These are phyloP conservation scores for Strix aluco DNA, from an alignment of 2,113 vertebrate genomes.

Conservation along the genomic window DNA sequence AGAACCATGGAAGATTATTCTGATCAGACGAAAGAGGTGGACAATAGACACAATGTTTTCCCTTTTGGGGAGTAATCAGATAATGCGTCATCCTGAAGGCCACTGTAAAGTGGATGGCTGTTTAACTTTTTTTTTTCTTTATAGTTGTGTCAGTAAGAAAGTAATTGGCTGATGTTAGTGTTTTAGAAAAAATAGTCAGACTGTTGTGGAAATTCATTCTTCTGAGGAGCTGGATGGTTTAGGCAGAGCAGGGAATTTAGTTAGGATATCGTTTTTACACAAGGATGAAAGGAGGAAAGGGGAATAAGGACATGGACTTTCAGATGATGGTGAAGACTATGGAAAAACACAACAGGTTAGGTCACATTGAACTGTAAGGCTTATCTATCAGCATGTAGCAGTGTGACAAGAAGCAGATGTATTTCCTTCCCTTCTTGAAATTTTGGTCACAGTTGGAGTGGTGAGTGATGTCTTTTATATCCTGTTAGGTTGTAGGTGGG, in stretches of 20 bases:
- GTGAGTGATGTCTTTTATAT: neutral
- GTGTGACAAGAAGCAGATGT: neutral
- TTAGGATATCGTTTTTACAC: neutral
- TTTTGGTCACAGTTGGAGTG: fast-evolving
- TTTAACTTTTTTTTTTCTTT: neutral
- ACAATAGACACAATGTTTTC: neutral
- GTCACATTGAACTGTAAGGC: neutral
- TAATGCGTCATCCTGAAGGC: fast-evolving
- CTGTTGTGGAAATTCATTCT: neutral
- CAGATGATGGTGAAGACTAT: neutral
- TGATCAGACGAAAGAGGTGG: neutral
- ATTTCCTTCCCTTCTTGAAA: neutral
- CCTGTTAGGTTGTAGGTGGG: fast-evolving
- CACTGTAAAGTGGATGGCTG: neutral
- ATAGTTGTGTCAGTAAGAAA: neutral
- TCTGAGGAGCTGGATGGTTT: neutral
- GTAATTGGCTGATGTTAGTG: neutral
- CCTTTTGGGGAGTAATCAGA: neutral
- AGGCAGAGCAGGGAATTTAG: neutral
- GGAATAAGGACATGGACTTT: neutral
- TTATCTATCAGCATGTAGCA: neutral
- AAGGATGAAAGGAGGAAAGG: neutral
- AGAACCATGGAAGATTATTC: neutral
- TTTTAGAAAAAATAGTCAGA: neutral
- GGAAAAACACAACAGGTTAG: neutral